Base-by-base conservation (phyloP, 53 echinoderm and acorn worm species). In the Echinometra lucunter region DNA sequence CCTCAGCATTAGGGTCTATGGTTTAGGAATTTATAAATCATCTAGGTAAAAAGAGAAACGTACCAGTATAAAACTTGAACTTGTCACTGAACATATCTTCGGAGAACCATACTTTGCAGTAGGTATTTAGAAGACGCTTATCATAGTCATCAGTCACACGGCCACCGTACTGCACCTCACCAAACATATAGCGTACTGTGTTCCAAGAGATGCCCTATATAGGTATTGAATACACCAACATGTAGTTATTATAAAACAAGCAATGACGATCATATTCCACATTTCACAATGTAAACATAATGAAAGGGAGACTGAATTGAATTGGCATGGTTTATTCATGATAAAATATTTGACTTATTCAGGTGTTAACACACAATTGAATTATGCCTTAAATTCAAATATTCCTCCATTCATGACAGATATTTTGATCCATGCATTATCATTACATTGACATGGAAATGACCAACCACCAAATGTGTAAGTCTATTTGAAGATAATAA, bases 31-130 rank as follows among this genome's bases (percentile, higher is more conserved):
- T 32, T 53, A 11, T 53, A 53, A 13, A 53, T 2, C 4, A 13
- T 53, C 8, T 13, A 53, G 21, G 42, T 38, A 5, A 5, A 78
- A 6, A 35, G 19, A 0, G 42, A 78, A 19, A 78, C 60, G 92
- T 91, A 97, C 99, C 99, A 91, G 96, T 99, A 90, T 99, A 99
- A 78, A 98, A 99, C 96, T 98, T 99, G 97, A 99, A 99, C 93
- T 99, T 99, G 90, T 99, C 99, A 56, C 96, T 92, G 92, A 98
- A 99, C 98, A 98, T 97, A 30, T 99, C 98, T 87, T 99, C 99
- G 0, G 97, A 97, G 97, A 99, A 99, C 99, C 99, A 99, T 82
- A 99, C 99, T 66, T 95, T 95, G 74, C 97, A 94, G 74, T 98
- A 98, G 44, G 98, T 98, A 95, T 96, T 98, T 66, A 98, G 96